Percentiles rank a stretch among this genome's conserved stretches.
These are phyloP conservation scores for Tokudaia muenninki DNA, from an alignment of 2,797 vertebrate genomes.

Conservation along the genomic window DNA sequence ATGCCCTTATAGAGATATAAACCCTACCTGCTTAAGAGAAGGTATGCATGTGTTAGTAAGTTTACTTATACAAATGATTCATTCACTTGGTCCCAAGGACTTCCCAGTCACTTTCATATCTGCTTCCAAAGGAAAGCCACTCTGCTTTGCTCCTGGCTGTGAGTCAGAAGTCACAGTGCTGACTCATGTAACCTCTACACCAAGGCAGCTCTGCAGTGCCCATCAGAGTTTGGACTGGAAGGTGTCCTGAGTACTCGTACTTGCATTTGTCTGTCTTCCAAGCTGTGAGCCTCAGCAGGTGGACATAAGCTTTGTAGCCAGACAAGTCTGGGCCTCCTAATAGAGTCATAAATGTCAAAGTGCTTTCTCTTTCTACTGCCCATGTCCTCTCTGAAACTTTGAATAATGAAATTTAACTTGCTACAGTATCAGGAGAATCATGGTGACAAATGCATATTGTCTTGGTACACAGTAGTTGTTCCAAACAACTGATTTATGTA, in stretches of 20 bases:
- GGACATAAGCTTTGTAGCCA: not conserved
- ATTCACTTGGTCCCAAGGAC: slow-evolving; percentile 22
- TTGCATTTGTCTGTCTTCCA: not conserved
- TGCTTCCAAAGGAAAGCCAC: not conserved
- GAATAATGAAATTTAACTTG: not conserved
- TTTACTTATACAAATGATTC: slow-evolving; percentile 42
- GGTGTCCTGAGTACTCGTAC: not conserved
- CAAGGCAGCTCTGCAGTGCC: not conserved
- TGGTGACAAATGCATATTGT: not conserved
- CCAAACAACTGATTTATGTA: not conserved
- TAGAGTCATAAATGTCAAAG: not conserved
- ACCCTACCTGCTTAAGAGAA: not conserved
- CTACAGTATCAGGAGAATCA: not conserved
- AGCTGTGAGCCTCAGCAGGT: not conserved
- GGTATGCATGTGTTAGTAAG: not conserved
- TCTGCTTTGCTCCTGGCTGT: not conserved
- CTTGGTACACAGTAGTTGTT: not conserved
- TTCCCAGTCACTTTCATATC: not conserved
- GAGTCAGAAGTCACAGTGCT: not conserved
- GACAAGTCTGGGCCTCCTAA: not conserved
- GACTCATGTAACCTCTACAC: not conserved
- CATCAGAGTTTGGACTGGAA: not conserved
- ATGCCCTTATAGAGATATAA: not conserved
- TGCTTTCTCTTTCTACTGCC: not conserved
- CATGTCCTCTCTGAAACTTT: not conserved